Evolutionary conservation across 2,888 invertebrate species (phyloP).

Genomic region (Lepidochitona cinerea): DNA sequence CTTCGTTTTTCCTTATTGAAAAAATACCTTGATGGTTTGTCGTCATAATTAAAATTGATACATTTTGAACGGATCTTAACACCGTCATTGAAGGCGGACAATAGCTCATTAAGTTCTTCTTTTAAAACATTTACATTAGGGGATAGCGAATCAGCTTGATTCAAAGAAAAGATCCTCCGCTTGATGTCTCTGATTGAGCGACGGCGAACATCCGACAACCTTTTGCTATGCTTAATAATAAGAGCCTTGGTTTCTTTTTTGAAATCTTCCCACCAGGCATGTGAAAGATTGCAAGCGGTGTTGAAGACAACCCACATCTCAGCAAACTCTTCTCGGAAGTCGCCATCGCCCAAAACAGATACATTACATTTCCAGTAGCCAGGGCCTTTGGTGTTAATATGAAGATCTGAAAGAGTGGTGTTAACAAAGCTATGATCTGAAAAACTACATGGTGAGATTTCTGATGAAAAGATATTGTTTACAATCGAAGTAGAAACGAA

Average conservation of each 20-base stretch:
- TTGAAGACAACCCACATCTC: background rate
- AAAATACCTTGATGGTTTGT: constrained; percentile 13
- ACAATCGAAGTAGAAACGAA: background rate
- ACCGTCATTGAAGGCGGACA: background rate
- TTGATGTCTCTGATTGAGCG: background rate
- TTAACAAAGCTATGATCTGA: constrained; percentile 12
- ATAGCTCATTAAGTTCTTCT: background rate
- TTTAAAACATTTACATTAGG: background rate
- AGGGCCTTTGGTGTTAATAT: background rate
- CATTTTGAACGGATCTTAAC: background rate
- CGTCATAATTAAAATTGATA: background rate
- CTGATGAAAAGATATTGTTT: background rate
- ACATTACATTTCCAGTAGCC: constrained; percentile 2
- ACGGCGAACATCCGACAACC: background rate
- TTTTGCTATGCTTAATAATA: background rate
- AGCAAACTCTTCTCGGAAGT: background rate
- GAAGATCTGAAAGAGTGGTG: background rate
- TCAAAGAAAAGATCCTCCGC: background rate
- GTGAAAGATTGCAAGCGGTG: background rate
- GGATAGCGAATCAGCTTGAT: background rate
- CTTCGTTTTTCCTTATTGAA: background rate
- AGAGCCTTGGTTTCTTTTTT: background rate
- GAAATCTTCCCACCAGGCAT: constrained; percentile 1
- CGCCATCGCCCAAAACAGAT: background rate
- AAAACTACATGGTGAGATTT: background rate